Evolutionary conservation across 2,888 invertebrate genomes (phyloP).

Genomic region (Saturnia japonica): DNA sequence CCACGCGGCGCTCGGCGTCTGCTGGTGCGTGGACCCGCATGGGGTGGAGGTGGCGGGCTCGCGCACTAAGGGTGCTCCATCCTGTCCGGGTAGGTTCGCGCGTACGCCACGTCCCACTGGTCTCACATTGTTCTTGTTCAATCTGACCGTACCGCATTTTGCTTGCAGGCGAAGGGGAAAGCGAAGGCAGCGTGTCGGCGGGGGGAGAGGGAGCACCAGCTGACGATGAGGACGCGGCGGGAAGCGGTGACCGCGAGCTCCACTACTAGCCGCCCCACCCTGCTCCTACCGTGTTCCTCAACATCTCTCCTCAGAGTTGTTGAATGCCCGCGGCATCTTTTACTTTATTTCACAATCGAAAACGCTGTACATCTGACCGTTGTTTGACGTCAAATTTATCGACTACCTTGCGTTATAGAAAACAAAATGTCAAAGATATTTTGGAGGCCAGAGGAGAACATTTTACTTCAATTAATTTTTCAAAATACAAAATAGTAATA

Average conservation of each 20-base stretch:
- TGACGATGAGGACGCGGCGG: slow-evolving; percentile 90
- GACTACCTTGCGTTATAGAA: background rate
- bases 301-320: background rate
- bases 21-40: slow-evolving; percentile 97
- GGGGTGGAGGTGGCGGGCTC: slow-evolving; percentile 94
- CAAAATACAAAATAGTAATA: no score
- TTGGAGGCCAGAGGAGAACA: background rate
- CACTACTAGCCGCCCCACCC: slow-evolving; percentile 25
- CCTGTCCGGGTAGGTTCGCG: slow-evolving; percentile 29
- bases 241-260: slow-evolving; percentile 49
- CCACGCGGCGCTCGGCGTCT: slow-evolving; percentile 92
- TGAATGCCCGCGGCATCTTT: background rate
- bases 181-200: slow-evolving; percentile 42
- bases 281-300: no score
- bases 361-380: background rate
- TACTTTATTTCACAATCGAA: background rate
- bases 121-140: no score
- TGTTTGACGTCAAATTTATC: background rate
- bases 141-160: no score
- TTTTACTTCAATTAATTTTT: no score
- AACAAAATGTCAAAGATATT: background rate
- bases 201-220: slow-evolving; percentile 74
- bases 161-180: background rate
- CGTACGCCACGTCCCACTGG: no score
- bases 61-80: slow-evolving; percentile 86